These are phyloP conservation scores for Diachrysia chrysitis DNA, from an alignment of 2,888 invertebrate species.

Conservation along the genomic window DNA sequence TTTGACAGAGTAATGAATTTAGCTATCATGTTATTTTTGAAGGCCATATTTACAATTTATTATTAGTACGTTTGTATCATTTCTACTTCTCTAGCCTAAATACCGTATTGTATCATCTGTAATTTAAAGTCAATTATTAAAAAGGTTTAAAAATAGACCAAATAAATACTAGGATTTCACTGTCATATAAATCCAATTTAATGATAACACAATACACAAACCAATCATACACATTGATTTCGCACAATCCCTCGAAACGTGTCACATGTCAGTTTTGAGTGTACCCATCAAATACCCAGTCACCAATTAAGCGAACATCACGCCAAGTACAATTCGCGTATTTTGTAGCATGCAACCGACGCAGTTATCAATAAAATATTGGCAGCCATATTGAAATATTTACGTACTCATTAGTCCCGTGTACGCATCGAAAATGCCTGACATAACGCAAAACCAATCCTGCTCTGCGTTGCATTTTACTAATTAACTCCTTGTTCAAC, in stretches of 20 bases:
- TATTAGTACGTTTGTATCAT: too few relatives aligned
- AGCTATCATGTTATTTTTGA: constrained; percentile 21
- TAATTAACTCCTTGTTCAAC: constrained; percentile 74
- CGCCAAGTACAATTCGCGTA: constrained; percentile 55
- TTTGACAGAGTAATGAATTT: constrained; percentile 31
- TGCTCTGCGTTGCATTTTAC: constrained; percentile 71
- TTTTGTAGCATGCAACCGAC: constrained; percentile 50
- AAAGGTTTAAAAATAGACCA: neutral
- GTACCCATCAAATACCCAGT: constrained; percentile 18
- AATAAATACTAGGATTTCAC: neutral
- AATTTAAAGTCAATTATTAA: neutral
- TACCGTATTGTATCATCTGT: neutral
- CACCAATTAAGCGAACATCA: constrained; percentile 51
- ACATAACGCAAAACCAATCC: constrained; percentile 73
- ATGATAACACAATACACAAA: constrained; percentile 1
- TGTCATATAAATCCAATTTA: neutral
- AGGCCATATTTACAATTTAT: too few relatives aligned
- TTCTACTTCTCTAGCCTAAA: too few relatives aligned
- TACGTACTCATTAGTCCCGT: constrained; percentile 77
- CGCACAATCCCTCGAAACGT: neutral
- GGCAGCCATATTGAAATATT: constrained; percentile 74
- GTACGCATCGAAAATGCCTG: constrained; percentile 68
- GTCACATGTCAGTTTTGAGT: constrained; percentile 28
- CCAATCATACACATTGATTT: neutral
- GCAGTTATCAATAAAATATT: constrained; percentile 76